These are phyloP conservation scores for Echiichthys vipera DNA, from an alignment of 2,797 vertebrate genomes.

Conservation along the genomic window DNA sequence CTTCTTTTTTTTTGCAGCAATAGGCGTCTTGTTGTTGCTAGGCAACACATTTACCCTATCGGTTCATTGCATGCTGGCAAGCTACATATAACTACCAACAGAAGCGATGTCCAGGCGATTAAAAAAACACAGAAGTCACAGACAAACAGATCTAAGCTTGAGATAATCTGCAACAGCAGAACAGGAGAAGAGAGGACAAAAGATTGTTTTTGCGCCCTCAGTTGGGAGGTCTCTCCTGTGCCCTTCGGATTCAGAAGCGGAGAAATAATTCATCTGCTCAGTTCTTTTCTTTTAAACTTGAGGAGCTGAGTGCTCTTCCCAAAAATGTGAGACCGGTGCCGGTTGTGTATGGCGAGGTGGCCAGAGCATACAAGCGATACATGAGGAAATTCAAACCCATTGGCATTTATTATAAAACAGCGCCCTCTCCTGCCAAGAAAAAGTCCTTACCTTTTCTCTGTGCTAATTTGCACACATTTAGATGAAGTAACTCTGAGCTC, in stretches of 20 bases:
- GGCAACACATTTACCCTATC: neutral
- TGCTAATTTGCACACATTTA: slow-evolving; percentile 1
- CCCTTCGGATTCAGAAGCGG: neutral
- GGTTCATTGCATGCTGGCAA: neutral
- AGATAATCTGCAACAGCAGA: neutral
- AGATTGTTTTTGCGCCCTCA: no score
- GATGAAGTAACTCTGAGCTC: neutral
- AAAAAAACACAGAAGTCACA: slow-evolving; percentile 1
- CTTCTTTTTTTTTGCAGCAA: neutral
- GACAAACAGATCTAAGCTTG: neutral
- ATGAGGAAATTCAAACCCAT: neutral
- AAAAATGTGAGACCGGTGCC: neutral
- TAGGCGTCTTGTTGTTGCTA: neutral
- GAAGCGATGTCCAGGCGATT: neutral
- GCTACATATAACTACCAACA: neutral
- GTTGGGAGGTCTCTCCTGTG: neutral
- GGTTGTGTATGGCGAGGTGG: neutral
- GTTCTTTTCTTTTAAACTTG: neutral
- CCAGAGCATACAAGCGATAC: neutral
- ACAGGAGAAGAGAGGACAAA: no score
- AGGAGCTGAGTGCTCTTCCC: neutral
- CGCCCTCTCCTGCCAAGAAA: slow-evolving; percentile 47
- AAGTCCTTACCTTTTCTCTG: neutral
- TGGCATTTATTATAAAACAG: slow-evolving; percentile 6
- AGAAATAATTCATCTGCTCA: neutral